Evolutionary conservation across 1,140 invertebrate species (phyloP), one percentile per base, ranked within the genome.

Genomic region (Cydia splendana): DNA sequence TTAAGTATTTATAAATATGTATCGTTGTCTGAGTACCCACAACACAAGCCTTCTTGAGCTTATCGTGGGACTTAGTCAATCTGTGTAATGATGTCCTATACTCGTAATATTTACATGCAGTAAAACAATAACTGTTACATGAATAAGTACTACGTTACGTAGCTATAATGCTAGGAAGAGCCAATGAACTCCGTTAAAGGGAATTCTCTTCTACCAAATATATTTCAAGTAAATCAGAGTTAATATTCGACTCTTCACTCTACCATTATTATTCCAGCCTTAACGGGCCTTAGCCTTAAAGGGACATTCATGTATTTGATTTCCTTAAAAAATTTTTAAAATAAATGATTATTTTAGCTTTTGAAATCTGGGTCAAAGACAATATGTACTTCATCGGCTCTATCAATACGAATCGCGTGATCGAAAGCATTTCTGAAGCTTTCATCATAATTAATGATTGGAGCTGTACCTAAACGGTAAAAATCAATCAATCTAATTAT

Each of bases 401-500:
- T 62, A 10, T 9, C 4, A 57, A 57, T 24, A 62, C 9, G 20
- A 7, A 62, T 62, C 20, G 57, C 57, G 57, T 62, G 57, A 62
- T 57, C 53, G 20, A 62, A 62, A n/a, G 20, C 57, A 24, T 62
- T 24, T 62, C 57, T 24, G 2, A 12, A 12, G 20, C 57, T 62
- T 62, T 62, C 20, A 62, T 62, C 57, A 12, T 62, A 62, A 62
- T 62, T 62, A 62, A 62, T 24, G 18, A 24, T 24, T 57, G 53
- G 18, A 62, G 57, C 57, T 62, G 20, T 10, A 20, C n/a, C 57
- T 30, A 30, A 30, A 30, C 30, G 4, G 57, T 57, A 62, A 62
- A 62, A 62, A 24, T 62, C 57, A 62, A 62, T 62, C 20, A 62
- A 62, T 20, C 10, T 62, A 10, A 7, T 24, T 62, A 10, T 20